Evolutionary conservation across 2,113 vertebrate genomes (phyloP).

Genomic region (Monopterus albus): DNA sequence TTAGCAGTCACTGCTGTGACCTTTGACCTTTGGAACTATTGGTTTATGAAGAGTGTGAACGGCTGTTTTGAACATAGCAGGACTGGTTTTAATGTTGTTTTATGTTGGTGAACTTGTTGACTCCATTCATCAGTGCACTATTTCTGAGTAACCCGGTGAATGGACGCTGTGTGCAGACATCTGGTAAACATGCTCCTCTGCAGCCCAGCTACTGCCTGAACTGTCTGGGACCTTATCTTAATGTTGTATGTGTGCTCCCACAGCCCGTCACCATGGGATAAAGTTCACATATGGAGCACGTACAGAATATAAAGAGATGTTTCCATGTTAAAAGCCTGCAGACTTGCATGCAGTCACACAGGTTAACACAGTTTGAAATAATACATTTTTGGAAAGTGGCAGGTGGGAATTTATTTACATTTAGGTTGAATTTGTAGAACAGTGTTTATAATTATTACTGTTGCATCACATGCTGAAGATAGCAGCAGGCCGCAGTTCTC

Average conservation of each 20-base stretch:
- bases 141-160: constrained; percentile 21
- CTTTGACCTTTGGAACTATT: too few relatives aligned
- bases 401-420: neutral
- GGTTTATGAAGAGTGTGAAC: too few relatives aligned
- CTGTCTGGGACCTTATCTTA: constrained; percentile 23
- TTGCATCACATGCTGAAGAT: neutral
- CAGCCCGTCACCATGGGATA: neutral
- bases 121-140: neutral
- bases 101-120: constrained; percentile 12
- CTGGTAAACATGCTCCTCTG: constrained; percentile 19
- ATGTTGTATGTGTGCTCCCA: constrained; percentile 20
- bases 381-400: too few relatives aligned
- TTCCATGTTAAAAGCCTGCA: constrained; percentile 2
- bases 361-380: neutral
- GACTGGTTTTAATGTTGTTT: neutral
- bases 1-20: too few relatives aligned
- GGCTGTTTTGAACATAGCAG: neutral
- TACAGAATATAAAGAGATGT: neutral
- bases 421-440: neutral
- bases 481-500: neutral
- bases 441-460: neutral
- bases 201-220: constrained; percentile 10
- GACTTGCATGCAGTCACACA: neutral
- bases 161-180: constrained; percentile 8
- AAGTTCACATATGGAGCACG: constrained; percentile 7